Percentiles rank a stretch among this genome's conserved stretches.
Conservation (phyloP, 2,113 vertebrate species). For the Bucco capensis region DNA sequence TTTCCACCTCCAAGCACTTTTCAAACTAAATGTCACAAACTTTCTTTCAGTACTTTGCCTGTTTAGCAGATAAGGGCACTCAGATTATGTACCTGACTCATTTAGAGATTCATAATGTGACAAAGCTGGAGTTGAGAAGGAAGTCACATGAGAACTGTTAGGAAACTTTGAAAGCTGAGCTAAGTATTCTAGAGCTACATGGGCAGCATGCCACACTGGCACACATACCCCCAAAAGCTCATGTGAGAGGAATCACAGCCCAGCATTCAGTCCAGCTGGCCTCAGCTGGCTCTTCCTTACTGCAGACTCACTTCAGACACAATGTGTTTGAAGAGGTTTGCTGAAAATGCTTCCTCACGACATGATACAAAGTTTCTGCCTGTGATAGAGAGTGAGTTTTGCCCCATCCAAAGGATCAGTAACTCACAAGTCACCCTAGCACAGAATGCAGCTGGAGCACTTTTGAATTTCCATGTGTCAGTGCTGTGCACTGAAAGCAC, state of each 20-base stretch:
- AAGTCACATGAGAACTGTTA: background rate
- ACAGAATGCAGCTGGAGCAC: background rate
- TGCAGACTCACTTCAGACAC: background rate
- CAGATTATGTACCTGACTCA: background rate
- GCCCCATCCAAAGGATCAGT: background rate
- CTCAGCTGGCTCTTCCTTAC: background rate
- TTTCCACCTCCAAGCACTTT: background rate
- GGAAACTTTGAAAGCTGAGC: background rate
- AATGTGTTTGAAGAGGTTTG: background rate
- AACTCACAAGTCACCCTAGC: background rate
- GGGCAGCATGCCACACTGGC: background rate
- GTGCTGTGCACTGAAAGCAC: background rate
- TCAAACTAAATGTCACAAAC: background rate
- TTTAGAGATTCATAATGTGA: background rate
- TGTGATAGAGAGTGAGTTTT: background rate
- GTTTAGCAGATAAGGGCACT: background rate
- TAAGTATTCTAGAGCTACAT: background rate
- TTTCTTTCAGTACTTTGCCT: background rate
- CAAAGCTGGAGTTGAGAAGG: background rate
- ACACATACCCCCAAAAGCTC: background rate
- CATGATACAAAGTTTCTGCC: accelerated
- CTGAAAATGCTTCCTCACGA: background rate
- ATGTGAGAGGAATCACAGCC: constrained; percentile 6
- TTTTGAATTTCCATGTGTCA: background rate
- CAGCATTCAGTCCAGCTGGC: background rate